Evolutionary conservation across 2,888 invertebrate species (phyloP), one percentile per base, ranked within the genome.

Genomic region (Alitta virens): DNA sequence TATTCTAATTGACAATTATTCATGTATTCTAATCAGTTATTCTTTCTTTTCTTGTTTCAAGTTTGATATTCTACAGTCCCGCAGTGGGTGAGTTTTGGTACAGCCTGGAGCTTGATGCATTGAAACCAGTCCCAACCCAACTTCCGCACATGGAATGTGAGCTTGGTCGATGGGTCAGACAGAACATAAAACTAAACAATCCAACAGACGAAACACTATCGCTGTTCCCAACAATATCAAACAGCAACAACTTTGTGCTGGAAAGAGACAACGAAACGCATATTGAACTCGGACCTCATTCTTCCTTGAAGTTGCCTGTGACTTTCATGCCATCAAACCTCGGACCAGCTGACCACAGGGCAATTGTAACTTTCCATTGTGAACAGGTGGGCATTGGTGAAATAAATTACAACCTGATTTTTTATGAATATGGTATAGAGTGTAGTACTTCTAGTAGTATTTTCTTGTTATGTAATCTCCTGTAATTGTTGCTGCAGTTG

Each of bases 1-100:
- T 33, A 33, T 33, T 33, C 33, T 7, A 33, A 33, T 33, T 5
- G 33, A 12, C 12, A 33, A 33, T 12, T 7, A 5, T 33, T 33
- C n/a, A n/a, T n/a, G n/a, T n/a, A n/a, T n/a, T n/a, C n/a, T n/a
- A n/a, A n/a, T n/a, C n/a, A n/a, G n/a, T n/a, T n/a, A n/a, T n/a
- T n/a, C n/a, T n/a, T n/a, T n/a, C n/a, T n/a, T n/a, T n/a, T 7
- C 33, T 33, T 33, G 7, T 33, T 33, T 33, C 33, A n/a, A 73
- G 73, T 60, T 26, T 82, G 61, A 72, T 79, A 57, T 79, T 82
- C 65, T 82, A 72, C 74, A 75, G 80, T 67, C 74, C 77, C 7
- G 67, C 71, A 58, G 75, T 76, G 5, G 82, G 82, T 18, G 82
- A 82, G 69, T 82, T 82, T 67, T 82, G 82, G 82, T 82, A 82